Evolutionary conservation across 2,113 vertebrate species (phyloP).

Genomic region (Rhinolophus ferrumequinum): DNA sequence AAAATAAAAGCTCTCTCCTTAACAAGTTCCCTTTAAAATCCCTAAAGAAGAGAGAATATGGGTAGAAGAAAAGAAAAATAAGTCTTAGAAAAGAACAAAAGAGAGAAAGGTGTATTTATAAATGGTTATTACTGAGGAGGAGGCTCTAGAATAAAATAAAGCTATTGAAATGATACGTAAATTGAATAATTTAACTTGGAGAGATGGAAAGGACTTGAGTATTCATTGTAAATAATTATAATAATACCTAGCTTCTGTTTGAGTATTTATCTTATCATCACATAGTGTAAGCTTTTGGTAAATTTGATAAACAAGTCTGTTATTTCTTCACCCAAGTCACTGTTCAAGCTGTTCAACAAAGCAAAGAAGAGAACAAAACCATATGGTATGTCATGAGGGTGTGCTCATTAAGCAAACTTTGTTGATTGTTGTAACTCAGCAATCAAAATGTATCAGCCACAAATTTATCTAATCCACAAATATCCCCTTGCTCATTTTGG

Average conservation of each 20-base stretch:
- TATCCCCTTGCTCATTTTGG: neutral
- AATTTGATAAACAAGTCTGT: neutral
- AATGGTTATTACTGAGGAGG: neutral
- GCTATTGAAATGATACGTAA: neutral
- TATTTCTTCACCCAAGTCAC: neutral
- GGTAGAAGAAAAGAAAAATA: neutral
- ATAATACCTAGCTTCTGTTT: neutral
- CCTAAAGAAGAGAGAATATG: neutral
- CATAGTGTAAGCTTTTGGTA: neutral
- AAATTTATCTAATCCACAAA: neutral
- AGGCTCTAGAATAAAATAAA: neutral
- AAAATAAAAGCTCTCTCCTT: neutral
- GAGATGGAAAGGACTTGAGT: neutral
- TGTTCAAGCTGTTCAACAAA: neutral
- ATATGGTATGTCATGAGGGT: too few species aligned
- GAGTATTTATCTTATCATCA: neutral
- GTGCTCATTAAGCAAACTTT: neutral
- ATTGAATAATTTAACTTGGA: neutral
- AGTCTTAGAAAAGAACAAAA: neutral
- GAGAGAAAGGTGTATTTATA: neutral
- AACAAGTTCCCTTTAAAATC: neutral
- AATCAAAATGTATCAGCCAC: neutral
- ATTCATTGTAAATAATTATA: neutral
- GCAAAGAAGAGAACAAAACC: neutral
- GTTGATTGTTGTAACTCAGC: neutral